phyloP scores from a whole-genome alignment of 2,113 vertebrate species.

The Halichoerus grypus region DNA sequence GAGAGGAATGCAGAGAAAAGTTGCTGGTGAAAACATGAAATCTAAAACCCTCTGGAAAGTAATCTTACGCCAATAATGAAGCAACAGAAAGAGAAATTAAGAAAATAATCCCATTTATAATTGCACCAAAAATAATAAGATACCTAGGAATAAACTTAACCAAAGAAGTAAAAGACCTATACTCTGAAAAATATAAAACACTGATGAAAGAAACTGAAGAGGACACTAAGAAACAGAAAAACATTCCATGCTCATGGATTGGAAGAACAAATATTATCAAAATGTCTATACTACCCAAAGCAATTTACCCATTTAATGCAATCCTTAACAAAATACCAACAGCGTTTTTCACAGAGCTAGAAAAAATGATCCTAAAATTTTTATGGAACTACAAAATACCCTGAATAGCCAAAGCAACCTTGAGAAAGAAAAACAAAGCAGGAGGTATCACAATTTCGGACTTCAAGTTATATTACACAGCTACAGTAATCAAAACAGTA shows the following conservation, averaged over 20 bases:
- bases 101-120: neutral
- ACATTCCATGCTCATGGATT: neutral
- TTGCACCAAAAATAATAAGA: neutral
- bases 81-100: neutral
- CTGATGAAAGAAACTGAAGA: neutral
- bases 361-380: neutral
- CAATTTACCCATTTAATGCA: neutral
- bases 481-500: neutral
- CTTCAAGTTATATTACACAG: neutral
- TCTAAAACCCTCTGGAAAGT: conserved; percentile 20
- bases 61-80: neutral
- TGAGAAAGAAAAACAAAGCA: neutral
- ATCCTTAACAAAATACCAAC: neutral
- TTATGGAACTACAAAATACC: neutral
- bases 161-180: neutral
- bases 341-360: neutral
- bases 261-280: neutral
- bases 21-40: neutral
- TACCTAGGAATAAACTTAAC: neutral
- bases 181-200: neutral
- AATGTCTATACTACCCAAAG: neutral
- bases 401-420: neutral
- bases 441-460: neutral
- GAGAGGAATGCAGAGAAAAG: neutral
- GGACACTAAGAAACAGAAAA: neutral